These are phyloP conservation scores for Nomada goodeniana DNA, from an alignment of 2,888 invertebrate genomes.

Conservation along the genomic window DNA sequence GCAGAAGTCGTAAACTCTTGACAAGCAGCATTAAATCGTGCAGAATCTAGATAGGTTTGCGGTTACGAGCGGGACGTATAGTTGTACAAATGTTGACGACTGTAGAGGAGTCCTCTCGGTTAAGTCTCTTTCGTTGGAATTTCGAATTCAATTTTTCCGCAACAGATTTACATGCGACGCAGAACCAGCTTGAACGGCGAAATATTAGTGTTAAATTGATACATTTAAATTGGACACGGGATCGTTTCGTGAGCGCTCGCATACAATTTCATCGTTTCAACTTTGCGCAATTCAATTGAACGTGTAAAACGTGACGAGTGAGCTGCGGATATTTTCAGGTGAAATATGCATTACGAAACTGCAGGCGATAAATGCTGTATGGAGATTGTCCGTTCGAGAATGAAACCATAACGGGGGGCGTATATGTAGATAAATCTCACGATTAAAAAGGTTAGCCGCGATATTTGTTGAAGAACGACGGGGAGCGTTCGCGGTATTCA, in stretches of 20 bases:
- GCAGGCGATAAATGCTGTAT: slow-evolving; percentile 17
- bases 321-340: not conserved
- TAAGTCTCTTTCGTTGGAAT: not conserved
- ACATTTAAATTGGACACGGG: not conserved
- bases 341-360: slow-evolving; percentile 7
- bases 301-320: slow-evolving; percentile 9
- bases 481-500: slow-evolving; percentile 43
- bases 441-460: slow-evolving; percentile 57
- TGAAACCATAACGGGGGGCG: not conserved
- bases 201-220: not conserved
- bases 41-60: slow-evolving; percentile 72
- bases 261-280: slow-evolving; percentile 27
- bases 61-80: slow-evolving; percentile 39
- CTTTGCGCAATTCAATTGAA: slow-evolving; percentile 10
- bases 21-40: slow-evolving; percentile 63
- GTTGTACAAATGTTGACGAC: slow-evolving; percentile 21
- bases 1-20: slow-evolving; percentile 71
- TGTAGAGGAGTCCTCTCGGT: not conserved
- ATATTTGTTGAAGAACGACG: slow-evolving; percentile 65
- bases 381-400: not conserved
- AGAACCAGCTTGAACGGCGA: not conserved
- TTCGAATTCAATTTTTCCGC: not conserved
- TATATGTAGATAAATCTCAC: slow-evolving; percentile 16
- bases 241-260: not conserved
- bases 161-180: not conserved